phyloP scores from a whole-genome alignment of 1,140 invertebrate genomes.

The Brachionus rubens region DNA sequence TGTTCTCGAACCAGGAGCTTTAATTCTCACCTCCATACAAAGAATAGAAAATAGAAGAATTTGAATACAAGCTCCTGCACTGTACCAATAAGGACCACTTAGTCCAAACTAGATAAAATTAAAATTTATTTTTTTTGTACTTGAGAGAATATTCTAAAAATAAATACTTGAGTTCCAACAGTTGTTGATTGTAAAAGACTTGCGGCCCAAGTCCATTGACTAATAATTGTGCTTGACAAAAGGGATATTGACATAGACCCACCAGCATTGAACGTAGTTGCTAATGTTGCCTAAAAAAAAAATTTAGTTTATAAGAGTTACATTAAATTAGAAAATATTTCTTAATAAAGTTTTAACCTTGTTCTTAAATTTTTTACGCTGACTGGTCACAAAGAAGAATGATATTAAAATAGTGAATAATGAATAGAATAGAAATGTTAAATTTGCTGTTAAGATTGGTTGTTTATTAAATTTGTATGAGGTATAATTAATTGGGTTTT shows the following conservation, averaged over 20 bases:
- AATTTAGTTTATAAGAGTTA: background rate
- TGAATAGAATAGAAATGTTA: slow-evolving; percentile 17
- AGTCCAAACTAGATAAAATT: slow-evolving; percentile 57
- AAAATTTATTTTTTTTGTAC: background rate
- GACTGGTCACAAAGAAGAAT: background rate
- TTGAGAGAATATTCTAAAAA: background rate
- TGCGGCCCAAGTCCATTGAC: slow-evolving; percentile 62
- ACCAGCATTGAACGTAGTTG: slow-evolving; percentile 61
- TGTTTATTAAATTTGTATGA: background rate
- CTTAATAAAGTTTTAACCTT: too few relatives aligned
- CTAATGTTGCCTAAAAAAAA: slow-evolving; percentile 53
- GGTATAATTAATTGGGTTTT: background rate
- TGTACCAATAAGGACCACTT: slow-evolving; percentile 61
- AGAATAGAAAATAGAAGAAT: slow-evolving; percentile 58
- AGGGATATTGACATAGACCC: slow-evolving; percentile 59
- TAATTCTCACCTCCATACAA: slow-evolving; percentile 52
- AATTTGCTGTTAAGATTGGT: slow-evolving; percentile 18
- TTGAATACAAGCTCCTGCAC: slow-evolving; percentile 60
- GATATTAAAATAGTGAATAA: background rate
- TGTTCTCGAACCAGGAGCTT: slow-evolving; percentile 60
- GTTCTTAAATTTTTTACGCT: slow-evolving; percentile 25
- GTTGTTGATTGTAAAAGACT: slow-evolving; percentile 60
- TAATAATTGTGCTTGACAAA: slow-evolving; percentile 60
- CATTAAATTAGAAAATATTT: too few relatives aligned
- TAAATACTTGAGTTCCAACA: slow-evolving; percentile 55